A percentile compares a stretch with the other conserved stretches of the same genome.
phyloP scores from a whole-genome alignment of 23 tunicate species.

The Styela clava region DNA sequence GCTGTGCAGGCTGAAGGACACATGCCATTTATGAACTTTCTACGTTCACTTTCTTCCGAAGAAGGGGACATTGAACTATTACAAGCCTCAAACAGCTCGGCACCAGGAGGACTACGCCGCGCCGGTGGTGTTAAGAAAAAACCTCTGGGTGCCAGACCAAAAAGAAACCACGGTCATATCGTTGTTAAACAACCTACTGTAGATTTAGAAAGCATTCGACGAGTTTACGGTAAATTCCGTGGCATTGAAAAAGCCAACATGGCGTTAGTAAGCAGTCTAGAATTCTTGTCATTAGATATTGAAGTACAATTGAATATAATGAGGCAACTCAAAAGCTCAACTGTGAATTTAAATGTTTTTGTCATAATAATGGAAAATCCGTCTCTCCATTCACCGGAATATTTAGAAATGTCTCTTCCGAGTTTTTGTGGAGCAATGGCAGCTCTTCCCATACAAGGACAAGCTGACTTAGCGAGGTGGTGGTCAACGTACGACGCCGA shows the following conservation, averaged over 20 bases:
- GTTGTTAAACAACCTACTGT: conserved; percentile 27
- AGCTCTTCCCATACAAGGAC: conserved; percentile 38
- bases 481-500: conserved; percentile 52
- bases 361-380: conserved; percentile 69
- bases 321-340: conserved; percentile 10
- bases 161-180: not conserved
- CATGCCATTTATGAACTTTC: not conserved
- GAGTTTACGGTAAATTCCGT: conserved; percentile 29
- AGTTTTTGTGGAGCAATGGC: conserved; percentile 47
- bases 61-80: not conserved
- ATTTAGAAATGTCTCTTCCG: conserved; percentile 47
- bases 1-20: not conserved
- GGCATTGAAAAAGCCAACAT: conserved; percentile 24
- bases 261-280: conserved; percentile 40
- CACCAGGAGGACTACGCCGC: not conserved
- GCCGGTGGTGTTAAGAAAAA: not conserved
- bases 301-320: conserved; percentile 29
- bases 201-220: conserved; percentile 38
- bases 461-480: conserved; percentile 53
- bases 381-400: conserved; percentile 54
- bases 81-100: not conserved
- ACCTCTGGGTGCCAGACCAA: not conserved
- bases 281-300: conserved; percentile 24
- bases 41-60: not conserved
- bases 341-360: conserved; percentile 57